Percentiles rank a stretch among this genome's conserved stretches.
Evolutionary conservation across 2,113 vertebrate species (phyloP).

Genomic region (Oncorhynchus mykiss): DNA sequence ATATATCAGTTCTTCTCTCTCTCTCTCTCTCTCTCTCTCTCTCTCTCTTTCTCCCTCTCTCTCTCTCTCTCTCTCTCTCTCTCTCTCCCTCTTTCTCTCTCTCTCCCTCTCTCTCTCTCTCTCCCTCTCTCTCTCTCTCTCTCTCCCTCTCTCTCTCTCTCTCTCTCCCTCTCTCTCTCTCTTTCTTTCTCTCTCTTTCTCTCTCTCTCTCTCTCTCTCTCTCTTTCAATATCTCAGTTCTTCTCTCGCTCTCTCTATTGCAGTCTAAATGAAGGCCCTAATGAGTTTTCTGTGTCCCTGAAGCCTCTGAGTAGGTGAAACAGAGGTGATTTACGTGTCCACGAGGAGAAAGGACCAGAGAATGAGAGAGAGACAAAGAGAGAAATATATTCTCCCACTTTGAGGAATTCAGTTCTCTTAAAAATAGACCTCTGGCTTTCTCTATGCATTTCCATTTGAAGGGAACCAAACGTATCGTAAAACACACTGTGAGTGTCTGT

Average conservation of each 20-base stretch:
- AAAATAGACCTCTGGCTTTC: conserved; percentile 53
- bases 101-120: conserved; percentile 11
- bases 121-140: not conserved
- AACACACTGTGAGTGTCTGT: not conserved
- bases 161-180: not conserved
- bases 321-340: conserved; percentile 54
- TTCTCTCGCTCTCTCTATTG: conserved; percentile 11
- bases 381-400: conserved; percentile 18
- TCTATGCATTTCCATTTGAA: conserved; percentile 23
- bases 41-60: not conserved
- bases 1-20: too few species aligned
- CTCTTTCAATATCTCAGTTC: not conserved
- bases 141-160: not conserved
- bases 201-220: not conserved
- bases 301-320: conserved; percentile 26
- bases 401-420: conserved; percentile 62
- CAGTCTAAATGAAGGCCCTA: conserved; percentile 56
- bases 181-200: not conserved
- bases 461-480: not conserved
- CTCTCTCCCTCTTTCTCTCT: not conserved
- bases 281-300: conserved; percentile 38
- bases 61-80: not conserved
- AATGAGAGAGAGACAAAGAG: conserved; percentile 1
- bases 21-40: not conserved
- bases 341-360: not conserved